These are phyloP conservation scores for Hirudinaria manillensis DNA, from an alignment of 2,888 invertebrate species.

Conservation along the genomic window DNA sequence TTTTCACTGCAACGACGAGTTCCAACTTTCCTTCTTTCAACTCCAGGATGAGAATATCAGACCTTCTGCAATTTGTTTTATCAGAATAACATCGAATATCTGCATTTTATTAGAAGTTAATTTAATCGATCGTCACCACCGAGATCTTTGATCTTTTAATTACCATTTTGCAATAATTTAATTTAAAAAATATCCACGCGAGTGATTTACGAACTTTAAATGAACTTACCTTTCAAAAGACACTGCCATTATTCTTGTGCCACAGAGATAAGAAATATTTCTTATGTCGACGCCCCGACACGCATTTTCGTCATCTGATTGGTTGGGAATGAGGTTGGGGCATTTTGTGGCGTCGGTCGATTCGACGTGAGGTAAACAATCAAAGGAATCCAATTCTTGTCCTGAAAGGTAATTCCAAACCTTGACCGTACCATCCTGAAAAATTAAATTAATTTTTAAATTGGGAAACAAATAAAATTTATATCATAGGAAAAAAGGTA, in stretches of 20 bases:
- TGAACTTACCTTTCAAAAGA: constrained; percentile 31
- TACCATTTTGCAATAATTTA: too few species aligned
- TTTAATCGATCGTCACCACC: too few species aligned
- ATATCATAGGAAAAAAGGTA: too few species aligned
- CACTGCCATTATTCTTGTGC: constrained; percentile 26
- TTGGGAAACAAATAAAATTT: background rate
- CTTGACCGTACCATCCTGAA: constrained; percentile 44
- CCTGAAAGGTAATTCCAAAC: constrained; percentile 40
- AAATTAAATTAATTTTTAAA: constrained; percentile 16
- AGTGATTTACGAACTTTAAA: too few species aligned
- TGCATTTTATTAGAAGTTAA: too few species aligned
- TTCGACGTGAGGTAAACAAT: constrained; percentile 25
- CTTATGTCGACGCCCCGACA: constrained; percentile 33
- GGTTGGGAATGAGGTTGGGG: constrained; percentile 23
- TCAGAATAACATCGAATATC: background rate
- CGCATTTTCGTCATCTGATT: constrained; percentile 20
- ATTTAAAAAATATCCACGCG: too few species aligned
- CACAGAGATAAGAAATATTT: constrained; percentile 24
- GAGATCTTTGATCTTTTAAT: too few species aligned
- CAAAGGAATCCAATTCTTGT: constrained; percentile 22
- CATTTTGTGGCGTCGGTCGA: background rate
- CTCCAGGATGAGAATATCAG: constrained; percentile 16
- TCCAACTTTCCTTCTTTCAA: background rate
- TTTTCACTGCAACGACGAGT: constrained; percentile 29
- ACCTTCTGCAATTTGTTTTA: background rate